Evolutionary conservation across 2,888 invertebrate species (phyloP).

Genomic region (Papilio demoleus): DNA sequence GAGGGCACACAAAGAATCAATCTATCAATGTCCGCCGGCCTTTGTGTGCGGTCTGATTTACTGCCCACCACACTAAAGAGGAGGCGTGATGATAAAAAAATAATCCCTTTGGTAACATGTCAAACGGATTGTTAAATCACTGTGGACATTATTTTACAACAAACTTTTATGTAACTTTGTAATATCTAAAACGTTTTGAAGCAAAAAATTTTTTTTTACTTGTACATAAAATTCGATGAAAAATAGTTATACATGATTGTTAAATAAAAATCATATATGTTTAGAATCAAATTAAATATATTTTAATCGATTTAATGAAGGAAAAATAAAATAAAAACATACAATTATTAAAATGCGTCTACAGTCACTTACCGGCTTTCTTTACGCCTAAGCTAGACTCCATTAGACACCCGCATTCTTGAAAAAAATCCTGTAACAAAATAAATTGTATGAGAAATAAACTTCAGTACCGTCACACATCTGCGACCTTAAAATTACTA

Average conservation of each 20-base stretch:
- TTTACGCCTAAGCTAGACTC: slow-evolving; percentile 73
- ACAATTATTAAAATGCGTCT: no score
- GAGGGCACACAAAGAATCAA: slow-evolving; percentile 47
- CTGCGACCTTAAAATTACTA: neutral
- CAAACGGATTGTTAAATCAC: slow-evolving; percentile 27
- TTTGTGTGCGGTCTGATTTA: slow-evolving; percentile 57
- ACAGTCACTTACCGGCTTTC: slow-evolving; percentile 77
- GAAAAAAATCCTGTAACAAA: slow-evolving; percentile 78
- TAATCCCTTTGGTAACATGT: slow-evolving; percentile 30
- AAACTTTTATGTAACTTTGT: neutral
- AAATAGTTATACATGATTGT: no score
- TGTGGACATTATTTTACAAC: neutral
- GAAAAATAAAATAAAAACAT: no score
- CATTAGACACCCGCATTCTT: slow-evolving; percentile 78
- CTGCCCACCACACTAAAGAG: slow-evolving; percentile 43
- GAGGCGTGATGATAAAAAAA: slow-evolving; percentile 42
- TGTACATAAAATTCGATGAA: no score
- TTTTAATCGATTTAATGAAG: no score
- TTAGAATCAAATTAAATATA: no score
- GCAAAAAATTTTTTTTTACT: no score
- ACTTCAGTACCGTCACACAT: neutral
- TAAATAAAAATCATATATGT: no score
- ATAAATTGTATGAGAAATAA: slow-evolving; percentile 31
- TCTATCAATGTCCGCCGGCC: slow-evolving; percentile 57
- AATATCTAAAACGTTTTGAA: neutral